Evolutionary conservation across 2,113 vertebrate species (phyloP), one percentile per base, ranked within the genome.

Genomic region (Tenebrosternarchus preto): DNA sequence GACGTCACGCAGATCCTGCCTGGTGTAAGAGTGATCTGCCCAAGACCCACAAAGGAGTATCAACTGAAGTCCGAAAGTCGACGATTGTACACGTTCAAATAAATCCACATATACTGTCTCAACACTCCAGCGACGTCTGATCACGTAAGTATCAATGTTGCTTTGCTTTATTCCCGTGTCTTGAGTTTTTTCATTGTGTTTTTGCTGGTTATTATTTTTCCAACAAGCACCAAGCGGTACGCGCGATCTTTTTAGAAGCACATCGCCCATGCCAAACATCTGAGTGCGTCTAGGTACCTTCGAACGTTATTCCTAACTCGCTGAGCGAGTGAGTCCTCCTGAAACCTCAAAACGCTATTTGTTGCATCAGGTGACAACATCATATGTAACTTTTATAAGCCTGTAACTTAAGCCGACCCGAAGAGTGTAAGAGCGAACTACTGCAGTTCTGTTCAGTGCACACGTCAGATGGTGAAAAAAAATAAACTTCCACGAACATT

Each of bases 21-120:
- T 74, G 76, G 63, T 69, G 67, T 55, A 68, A 82, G 77, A 50
- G 25, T 50, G 4, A 77, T 68, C 75, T 63, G 76, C 71, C 56
- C 73, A 67, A 83, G 79, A 80, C 56, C 73, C 56, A 85, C 83
- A 85, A 79, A 82, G 81, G 82, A 82, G 83, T 76, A 67, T 67
- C 80, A 68, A 63, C 66, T 43, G 43, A 55, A 82, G 73, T 75
- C 24, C 55, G 3, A 50, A 50, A 50, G 43, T 50, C 43, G 9
- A 50, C 43, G 12, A 15, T 50, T 15, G 43, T 50, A 12, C 43
- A 15, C 3, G 43, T 15, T 50, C 15, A 11, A 2, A 50, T 50
- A 3, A 50, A 15, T 50, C 9, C 43, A 50, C 43, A 50, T 12
- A 15, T 12, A 50, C 43, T 15, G 43, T 50, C 43, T 15, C 43